Evolutionary conservation across 2,113 vertebrate genomes (phyloP).

Genomic region (Bombycilla garrulus): DNA sequence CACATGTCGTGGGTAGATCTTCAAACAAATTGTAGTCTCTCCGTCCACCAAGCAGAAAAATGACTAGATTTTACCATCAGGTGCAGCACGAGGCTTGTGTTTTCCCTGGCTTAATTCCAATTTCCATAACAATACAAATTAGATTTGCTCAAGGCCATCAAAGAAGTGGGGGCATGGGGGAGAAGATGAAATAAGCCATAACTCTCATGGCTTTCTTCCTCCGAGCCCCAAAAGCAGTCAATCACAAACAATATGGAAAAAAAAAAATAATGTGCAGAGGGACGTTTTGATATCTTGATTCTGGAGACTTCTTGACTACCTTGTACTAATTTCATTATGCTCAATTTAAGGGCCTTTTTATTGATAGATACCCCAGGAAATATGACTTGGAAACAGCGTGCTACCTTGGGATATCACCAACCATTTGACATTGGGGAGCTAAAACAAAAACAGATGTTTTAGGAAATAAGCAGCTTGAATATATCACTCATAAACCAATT

Average conservation of each 20-base stretch:
- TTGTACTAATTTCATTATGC: conserved; percentile 49
- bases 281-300: conserved; percentile 1
- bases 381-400: conserved; percentile 16
- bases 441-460: conserved; percentile 64
- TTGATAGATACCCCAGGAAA: conserved; percentile 9
- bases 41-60: neutral
- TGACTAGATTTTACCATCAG: conserved; percentile 30
- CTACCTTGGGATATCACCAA: conserved; percentile 37
- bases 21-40: conserved; percentile 3
- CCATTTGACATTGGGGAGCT: conserved; percentile 39
- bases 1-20: neutral
- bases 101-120: conserved; percentile 40
- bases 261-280: neutral
- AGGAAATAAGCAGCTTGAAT: conserved; percentile 58
- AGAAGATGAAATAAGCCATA: conserved; percentile 8
- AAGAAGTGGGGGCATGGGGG: neutral
- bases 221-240: conserved; percentile 26
- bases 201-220: neutral
- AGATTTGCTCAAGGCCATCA: neutral
- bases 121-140: conserved; percentile 50
- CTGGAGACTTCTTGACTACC: conserved; percentile 43
- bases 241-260: neutral
- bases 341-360: conserved; percentile 35
- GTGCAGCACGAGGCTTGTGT: neutral
- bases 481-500: conserved; percentile 64